phyloP scores from a whole-genome alignment of 2,113 vertebrate species.

The Chaetodon auriga region DNA sequence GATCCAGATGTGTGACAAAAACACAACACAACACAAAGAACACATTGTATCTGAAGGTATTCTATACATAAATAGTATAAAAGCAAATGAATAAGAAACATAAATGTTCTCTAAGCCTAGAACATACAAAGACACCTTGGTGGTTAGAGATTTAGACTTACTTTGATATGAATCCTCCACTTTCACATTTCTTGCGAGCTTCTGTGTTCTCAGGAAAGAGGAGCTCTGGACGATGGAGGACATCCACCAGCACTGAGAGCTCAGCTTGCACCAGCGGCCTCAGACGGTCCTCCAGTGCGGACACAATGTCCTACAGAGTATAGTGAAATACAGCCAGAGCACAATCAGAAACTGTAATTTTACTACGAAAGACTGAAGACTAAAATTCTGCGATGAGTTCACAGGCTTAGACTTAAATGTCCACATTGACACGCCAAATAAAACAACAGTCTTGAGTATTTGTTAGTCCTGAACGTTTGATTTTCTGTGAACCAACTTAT shows the following conservation, averaged over 20 bases:
- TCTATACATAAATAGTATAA: background rate
- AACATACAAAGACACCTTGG: background rate
- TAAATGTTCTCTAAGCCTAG: too few species aligned
- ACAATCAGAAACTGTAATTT: background rate
- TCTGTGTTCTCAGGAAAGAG: slow-evolving; percentile 99
- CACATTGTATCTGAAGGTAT: background rate
- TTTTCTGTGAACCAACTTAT: background rate
- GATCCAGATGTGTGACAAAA: background rate
- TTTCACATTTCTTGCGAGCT: slow-evolving; percentile 95
- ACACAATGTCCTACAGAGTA: slow-evolving; percentile 92
- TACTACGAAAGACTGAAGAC: background rate
- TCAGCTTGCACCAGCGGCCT: slow-evolving; percentile 96
- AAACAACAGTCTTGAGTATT: background rate
- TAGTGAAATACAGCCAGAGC: background rate
- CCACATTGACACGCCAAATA: background rate
- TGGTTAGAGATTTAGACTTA: slow-evolving; percentile 74
- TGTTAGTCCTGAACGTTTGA: background rate
- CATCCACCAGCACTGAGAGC: slow-evolving; percentile 96
- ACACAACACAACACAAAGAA: background rate
- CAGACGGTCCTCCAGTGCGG: slow-evolving; percentile 94
- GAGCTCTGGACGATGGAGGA: slow-evolving; percentile 95
- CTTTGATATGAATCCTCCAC: slow-evolving; percentile 99
- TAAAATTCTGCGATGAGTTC: background rate
- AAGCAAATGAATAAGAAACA: background rate
- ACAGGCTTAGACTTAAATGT: background rate